phyloP scores from a whole-genome alignment of 2,888 invertebrate species.

The Desoria tigrina region DNA sequence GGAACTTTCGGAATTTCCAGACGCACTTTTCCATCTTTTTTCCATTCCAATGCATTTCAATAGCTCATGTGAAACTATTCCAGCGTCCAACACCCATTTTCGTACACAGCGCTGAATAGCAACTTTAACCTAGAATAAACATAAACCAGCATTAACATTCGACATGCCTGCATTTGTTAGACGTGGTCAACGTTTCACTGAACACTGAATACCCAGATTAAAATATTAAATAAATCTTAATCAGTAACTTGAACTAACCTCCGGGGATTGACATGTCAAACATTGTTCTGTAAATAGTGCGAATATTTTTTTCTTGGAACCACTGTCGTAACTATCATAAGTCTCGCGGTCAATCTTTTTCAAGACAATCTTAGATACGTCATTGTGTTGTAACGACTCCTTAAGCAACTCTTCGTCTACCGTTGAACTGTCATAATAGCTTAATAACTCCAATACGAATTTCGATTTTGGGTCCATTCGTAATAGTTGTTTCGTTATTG shows the following conservation, averaged over 20 bases:
- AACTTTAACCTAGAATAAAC: conserved; percentile 47
- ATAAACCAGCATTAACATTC: not conserved
- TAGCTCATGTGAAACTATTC: conserved; percentile 59
- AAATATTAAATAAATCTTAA: not conserved
- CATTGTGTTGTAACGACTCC: conserved; percentile 32
- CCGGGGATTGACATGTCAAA: conserved; percentile 45
- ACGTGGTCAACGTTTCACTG: not conserved
- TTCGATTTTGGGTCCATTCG: conserved; percentile 34
- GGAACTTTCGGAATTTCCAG: not conserved
- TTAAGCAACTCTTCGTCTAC: conserved; percentile 37
- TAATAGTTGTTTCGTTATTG: conserved; percentile 35
- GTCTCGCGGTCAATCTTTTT: conserved; percentile 37
- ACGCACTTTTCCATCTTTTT: conserved; percentile 7
- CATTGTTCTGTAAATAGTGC: conserved; percentile 42
- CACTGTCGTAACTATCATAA: conserved; percentile 24
- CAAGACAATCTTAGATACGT: conserved; percentile 36
- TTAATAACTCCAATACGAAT: conserved; percentile 38
- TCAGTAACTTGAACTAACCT: conserved; percentile 35
- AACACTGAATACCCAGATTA: too few species aligned
- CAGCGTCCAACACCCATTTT: conserved; percentile 61
- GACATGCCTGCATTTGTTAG: not conserved
- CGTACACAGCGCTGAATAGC: conserved; percentile 51
- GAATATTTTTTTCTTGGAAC: conserved; percentile 40
- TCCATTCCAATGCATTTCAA: conserved; percentile 47
- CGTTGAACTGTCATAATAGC: conserved; percentile 45